A percentile compares a stretch with the other conserved stretches of the same genome.
phyloP scores from a whole-genome alignment of 2,113 vertebrate species.

The Gobio gobio region DNA sequence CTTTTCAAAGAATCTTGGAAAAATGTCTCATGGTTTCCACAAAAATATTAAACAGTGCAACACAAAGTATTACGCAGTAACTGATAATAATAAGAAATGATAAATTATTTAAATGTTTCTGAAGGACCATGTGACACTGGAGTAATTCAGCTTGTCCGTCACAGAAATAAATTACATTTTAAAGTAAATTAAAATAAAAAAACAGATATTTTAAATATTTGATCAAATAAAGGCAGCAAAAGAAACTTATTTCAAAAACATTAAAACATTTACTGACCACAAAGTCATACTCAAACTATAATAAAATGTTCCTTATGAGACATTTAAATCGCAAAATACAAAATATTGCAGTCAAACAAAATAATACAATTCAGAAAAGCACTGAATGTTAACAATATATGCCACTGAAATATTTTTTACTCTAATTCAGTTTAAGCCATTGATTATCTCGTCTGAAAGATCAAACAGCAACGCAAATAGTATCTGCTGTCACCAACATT shows the following conservation, averaged over 20 bases:
- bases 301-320: background rate
- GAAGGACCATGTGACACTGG: background rate
- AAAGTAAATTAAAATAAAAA: background rate
- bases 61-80: background rate
- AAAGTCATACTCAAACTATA: background rate
- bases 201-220: background rate
- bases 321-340: background rate
- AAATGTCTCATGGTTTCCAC: background rate
- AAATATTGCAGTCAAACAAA: background rate
- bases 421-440: background rate
- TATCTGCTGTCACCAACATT: conserved; percentile 6
- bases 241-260: background rate
- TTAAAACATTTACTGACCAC: background rate
- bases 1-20: background rate
- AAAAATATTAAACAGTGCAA: background rate
- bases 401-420: background rate
- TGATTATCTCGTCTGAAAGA: background rate
- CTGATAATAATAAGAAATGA: background rate
- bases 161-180: background rate
- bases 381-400: background rate
- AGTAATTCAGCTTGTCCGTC: background rate
- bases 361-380: background rate
- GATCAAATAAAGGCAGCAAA: background rate
- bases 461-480: background rate
- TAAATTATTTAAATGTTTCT: background rate